These are phyloP conservation scores for Campoplex nolae DNA, from an alignment of 2,888 invertebrate genomes.

Conservation along the genomic window DNA sequence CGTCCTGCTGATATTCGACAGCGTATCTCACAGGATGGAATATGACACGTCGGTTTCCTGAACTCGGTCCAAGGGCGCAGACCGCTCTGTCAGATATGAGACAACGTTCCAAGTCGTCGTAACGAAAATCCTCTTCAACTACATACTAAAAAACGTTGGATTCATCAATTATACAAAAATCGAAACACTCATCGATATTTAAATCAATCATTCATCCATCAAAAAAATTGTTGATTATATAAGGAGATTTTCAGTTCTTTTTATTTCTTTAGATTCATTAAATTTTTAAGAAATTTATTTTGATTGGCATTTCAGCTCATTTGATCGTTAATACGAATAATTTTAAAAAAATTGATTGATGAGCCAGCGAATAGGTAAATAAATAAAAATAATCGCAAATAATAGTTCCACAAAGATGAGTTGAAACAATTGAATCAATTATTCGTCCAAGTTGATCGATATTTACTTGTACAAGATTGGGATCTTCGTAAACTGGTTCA, in stretches of 20 bases:
- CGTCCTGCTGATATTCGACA: conserved; percentile 36
- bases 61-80: conserved; percentile 76
- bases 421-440: background rate
- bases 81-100: conserved; percentile 81
- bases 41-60: conserved; percentile 76
- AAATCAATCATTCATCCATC: no score
- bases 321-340: background rate
- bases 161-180: background rate
- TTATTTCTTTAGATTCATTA: background rate
- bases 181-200: background rate
- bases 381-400: background rate
- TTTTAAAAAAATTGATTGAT: background rate
- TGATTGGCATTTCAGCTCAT: no score
- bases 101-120: conserved; percentile 72
- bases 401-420: background rate
- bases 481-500: conserved; percentile 75
- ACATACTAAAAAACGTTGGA: conserved; percentile 63
- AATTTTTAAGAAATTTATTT: background rate
- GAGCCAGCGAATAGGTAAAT: background rate
- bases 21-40: conserved; percentile 70
- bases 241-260: no score
- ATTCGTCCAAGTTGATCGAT: background rate
- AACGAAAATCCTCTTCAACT: conserved; percentile 68
- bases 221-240: no score
- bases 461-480: conserved; percentile 74